Percentiles rank a stretch among this genome's conserved stretches.
Conservation (phyloP, 2,797 vertebrate species). For the Margarornis squamiger region DNA sequence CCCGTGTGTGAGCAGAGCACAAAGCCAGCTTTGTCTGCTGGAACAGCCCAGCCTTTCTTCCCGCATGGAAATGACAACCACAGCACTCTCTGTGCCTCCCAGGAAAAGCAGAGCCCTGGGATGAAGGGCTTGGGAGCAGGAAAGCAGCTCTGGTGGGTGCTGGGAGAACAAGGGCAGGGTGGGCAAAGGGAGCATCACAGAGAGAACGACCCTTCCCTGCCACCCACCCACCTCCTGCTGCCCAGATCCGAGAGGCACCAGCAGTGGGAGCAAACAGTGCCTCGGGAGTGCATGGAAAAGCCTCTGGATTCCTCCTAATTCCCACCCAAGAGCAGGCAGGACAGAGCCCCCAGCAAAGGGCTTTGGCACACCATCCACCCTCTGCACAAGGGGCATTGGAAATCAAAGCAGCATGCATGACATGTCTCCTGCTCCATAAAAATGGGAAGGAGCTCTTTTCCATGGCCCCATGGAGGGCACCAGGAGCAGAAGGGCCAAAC, state of each 20-base stretch:
- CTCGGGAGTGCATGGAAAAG: not conserved
- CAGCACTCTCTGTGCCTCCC: not conserved
- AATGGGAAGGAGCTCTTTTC: too few relatives aligned
- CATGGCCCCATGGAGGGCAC: not conserved
- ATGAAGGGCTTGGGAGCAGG: not conserved
- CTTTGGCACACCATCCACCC: not conserved
- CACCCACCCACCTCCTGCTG: not conserved
- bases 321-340: not conserved
- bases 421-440: too few relatives aligned
- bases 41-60: not conserved
- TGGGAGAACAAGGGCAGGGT: not conserved
- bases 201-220: not conserved
- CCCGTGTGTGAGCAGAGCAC: not conserved
- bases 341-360: not conserved
- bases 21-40: not conserved
- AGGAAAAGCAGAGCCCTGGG: not conserved
- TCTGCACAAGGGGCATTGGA: too few relatives aligned
- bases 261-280: not conserved
- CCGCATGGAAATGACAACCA: not conserved
- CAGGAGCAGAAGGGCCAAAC: not conserved
- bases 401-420: not conserved
- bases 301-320: not conserved
- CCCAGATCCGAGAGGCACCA: rapidly evolving
- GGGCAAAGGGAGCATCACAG: not conserved
- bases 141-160: not conserved